Percentiles rank a stretch among this genome's conserved stretches.
Evolutionary conservation across 2,888 invertebrate species (phyloP).

Genomic region (Athetis lepigone): DNA sequence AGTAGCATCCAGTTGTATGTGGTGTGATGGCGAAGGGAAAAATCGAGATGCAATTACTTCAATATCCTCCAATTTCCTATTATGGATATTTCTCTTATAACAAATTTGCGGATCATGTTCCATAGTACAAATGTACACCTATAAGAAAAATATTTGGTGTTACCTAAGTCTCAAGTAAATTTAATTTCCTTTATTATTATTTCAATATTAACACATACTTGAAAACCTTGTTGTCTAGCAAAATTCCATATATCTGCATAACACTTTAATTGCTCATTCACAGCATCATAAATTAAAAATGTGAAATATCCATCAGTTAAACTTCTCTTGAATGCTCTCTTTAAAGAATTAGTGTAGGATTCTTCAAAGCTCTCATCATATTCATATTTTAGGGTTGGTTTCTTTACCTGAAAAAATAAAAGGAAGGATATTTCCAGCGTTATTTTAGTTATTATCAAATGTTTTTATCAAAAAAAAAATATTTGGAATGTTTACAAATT

Average conservation of each 20-base stretch:
- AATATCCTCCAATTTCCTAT: conserved; percentile 94
- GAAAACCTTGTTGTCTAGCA: conserved; percentile 96
- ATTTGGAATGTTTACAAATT: too few relatives aligned
- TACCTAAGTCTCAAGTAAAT: conserved; percentile 1
- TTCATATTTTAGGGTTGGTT: conserved; percentile 95
- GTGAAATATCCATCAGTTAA: conserved; percentile 97
- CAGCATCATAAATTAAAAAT: conserved; percentile 97
- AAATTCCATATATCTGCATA: conserved; percentile 97
- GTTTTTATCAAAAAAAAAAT: too few relatives aligned
- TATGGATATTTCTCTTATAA: conserved; percentile 95
- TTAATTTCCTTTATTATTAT: conserved; percentile 3
- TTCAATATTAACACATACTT: conserved; percentile 88
- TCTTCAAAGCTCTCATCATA: conserved; percentile 96
- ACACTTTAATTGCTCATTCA: conserved; percentile 95
- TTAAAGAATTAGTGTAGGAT: conserved; percentile 94
- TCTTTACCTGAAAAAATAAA: conserved; percentile 85
- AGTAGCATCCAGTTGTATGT: conserved; percentile 95
- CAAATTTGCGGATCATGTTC: conserved; percentile 95
- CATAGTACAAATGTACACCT: conserved; percentile 98
- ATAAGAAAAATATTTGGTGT: conserved; percentile 58
- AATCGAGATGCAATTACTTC: conserved; percentile 93
- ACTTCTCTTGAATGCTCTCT: conserved; percentile 97
- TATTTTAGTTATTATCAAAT: neutral
- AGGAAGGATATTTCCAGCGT: conserved; percentile 1
- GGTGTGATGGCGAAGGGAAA: conserved; percentile 95